A percentile compares a stretch with the other conserved stretches of the same genome.
These are phyloP conservation scores for Gallinago solitaria DNA, from an alignment of 2,797 vertebrate species.

Conservation along the genomic window DNA sequence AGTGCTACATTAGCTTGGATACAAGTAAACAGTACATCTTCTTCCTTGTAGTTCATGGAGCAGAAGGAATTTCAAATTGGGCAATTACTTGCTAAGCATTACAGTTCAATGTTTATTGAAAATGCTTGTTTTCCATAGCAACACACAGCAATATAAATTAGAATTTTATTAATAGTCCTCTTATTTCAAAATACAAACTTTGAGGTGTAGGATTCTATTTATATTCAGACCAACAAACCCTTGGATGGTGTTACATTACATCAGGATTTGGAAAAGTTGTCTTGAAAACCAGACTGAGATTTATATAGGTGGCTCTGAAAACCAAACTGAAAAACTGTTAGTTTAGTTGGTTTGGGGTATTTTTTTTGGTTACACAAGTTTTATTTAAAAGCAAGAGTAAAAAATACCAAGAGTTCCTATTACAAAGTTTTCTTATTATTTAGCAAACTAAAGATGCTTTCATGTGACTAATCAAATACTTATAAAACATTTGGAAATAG, in stretches of 20 bases:
- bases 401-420: not conserved
- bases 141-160: not conserved
- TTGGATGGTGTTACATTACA: not conserved
- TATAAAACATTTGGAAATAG: too few species aligned
- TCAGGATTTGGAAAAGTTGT: not conserved
- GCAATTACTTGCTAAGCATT: not conserved
- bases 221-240: not conserved
- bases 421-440: not conserved
- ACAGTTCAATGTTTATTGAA: not conserved
- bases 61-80: not conserved
- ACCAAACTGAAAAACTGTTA: not conserved
- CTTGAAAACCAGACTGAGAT: not conserved
- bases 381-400: not conserved
- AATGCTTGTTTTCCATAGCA: not conserved
- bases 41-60: not conserved
- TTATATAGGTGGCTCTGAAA: not conserved
- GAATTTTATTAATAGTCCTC: not conserved
- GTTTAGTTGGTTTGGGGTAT: not conserved
- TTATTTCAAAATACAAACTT: not conserved
- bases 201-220: not conserved
- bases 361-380: not conserved
- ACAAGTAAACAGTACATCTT: not conserved
- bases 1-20: not conserved
- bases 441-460: not conserved
- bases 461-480: not conserved